Conservation (phyloP, 2,888 invertebrate genomes). For the Hipparchia semele region DNA sequence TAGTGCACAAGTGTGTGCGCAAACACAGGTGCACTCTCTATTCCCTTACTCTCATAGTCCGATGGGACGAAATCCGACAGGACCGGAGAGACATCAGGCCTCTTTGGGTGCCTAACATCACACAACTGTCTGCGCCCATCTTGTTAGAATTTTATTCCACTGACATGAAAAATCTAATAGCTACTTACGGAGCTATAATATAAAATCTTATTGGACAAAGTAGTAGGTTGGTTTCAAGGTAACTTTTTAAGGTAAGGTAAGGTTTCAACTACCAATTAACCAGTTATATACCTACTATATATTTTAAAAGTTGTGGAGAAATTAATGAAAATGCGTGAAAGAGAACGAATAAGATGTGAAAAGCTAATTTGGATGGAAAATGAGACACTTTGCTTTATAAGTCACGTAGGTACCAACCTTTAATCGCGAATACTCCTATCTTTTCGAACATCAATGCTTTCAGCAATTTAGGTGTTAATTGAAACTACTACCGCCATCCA, state of each 20-base stretch:
- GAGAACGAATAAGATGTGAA: constrained; percentile 72
- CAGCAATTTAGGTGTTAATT: constrained; percentile 27
- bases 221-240: constrained; percentile 12
- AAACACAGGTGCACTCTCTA: no score
- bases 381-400: constrained; percentile 71
- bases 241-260: no score
- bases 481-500: constrained; percentile 62
- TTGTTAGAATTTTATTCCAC: no score
- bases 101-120: no score
- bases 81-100: no score
- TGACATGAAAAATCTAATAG: no score
- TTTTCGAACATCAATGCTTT: constrained; percentile 30
- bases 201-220: neutral
- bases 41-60: no score
- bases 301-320: constrained; percentile 64
- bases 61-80: no score
- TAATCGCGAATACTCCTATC: constrained; percentile 43
- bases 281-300: constrained; percentile 24
- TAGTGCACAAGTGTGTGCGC: no score
- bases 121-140: no score
- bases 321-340: constrained; percentile 74
- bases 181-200: no score
- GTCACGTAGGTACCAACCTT: constrained; percentile 62
- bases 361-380: constrained; percentile 73
- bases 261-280: no score